A percentile compares a stretch with the other conserved stretches of the same genome.
phyloP scores from a whole-genome alignment of 1,140 invertebrate genomes.

The Drosophila kurseongensis region DNA sequence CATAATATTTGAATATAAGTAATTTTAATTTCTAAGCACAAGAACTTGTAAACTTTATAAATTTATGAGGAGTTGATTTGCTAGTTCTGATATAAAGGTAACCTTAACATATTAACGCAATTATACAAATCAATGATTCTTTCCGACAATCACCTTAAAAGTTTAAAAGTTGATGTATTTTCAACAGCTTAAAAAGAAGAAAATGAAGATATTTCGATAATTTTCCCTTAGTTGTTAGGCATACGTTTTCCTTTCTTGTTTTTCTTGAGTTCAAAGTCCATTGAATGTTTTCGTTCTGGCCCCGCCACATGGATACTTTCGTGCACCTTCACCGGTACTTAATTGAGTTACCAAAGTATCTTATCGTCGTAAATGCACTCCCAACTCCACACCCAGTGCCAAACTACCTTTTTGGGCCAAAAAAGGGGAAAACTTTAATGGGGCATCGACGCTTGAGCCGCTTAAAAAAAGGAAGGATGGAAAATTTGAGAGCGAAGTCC shows the following conservation, averaged over 20 bases:
- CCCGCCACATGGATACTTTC: neutral
- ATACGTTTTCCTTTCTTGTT: constrained; percentile 16
- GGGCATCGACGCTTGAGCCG: constrained; percentile 38
- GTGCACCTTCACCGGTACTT: constrained; percentile 43
- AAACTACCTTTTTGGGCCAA: constrained; percentile 5
- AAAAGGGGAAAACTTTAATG: constrained; percentile 51
- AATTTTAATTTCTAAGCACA: too few relatives aligned
- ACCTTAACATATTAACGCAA: too few relatives aligned
- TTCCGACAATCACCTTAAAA: too few relatives aligned
- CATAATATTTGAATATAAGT: too few relatives aligned
- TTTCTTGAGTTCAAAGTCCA: constrained; percentile 7
- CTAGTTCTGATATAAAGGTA: too few relatives aligned
- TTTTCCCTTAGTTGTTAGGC: neutral
- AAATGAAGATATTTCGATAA: constrained; percentile 2
- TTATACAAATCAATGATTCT: too few relatives aligned
- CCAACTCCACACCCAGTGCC: neutral
- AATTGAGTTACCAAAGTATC: constrained; percentile 76
- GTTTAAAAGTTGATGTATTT: neutral
- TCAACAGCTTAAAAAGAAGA: neutral
- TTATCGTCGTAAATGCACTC: constrained; percentile 73
- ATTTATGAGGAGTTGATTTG: too few relatives aligned
- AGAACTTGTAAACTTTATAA: too few relatives aligned
- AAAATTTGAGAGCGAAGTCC: constrained; percentile 16
- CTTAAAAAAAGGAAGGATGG: constrained; percentile 23
- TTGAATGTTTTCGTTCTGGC: constrained; percentile 1